Base-by-base conservation (phyloP, 2,888 invertebrate species). In the Anorthoa munda region DNA sequence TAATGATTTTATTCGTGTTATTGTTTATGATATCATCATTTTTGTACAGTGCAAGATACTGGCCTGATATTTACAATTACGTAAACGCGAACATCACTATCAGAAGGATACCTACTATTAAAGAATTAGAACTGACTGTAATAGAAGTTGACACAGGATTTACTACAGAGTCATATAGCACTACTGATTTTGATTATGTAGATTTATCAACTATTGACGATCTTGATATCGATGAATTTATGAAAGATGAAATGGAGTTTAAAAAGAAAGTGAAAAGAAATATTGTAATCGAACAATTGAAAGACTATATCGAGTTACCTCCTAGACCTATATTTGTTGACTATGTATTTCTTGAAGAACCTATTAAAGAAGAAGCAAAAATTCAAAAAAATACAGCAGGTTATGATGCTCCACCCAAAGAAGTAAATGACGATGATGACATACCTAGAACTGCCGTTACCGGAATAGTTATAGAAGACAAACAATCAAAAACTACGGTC, bases 41-140 rank as follows among this genome's bases (percentile, higher is more conserved):
- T 53, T 67, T 96, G 18, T 96, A 95, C 73, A 95, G 95, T 84
- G 87, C 90, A 0, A 91, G 90, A 73, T 96, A 94, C 76, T 96
- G 95, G 96, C 93, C 94, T 0, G 96, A 96, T 81, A 82, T 95
- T 0, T 92, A 96, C 60, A 95, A 92, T 71, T 96, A 95, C 71
- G 88, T 95, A 15, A 93, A 94, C 56, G 92, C 94, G 0, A 95
- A 96, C 80, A 94, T 96, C 46, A 96, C 95, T 0, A 95, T 96
- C 53, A 94, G 92, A 83, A 88, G 93, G 50, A 95, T 96, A 80
- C 93, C 94, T 0, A 95, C 93, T 2, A 81, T 95, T 80, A 93
- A 94, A 0, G 95, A 96, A 87, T 75, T 96, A 2, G 90, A 94
- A 83, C 53, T 93, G 18, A 93, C 92, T 0, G 70, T 91, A 0